Percentiles rank a stretch among this genome's conserved stretches.
These are phyloP conservation scores for Barnardius zonarius DNA, from an alignment of 2,113 vertebrate species.

Conservation along the genomic window DNA sequence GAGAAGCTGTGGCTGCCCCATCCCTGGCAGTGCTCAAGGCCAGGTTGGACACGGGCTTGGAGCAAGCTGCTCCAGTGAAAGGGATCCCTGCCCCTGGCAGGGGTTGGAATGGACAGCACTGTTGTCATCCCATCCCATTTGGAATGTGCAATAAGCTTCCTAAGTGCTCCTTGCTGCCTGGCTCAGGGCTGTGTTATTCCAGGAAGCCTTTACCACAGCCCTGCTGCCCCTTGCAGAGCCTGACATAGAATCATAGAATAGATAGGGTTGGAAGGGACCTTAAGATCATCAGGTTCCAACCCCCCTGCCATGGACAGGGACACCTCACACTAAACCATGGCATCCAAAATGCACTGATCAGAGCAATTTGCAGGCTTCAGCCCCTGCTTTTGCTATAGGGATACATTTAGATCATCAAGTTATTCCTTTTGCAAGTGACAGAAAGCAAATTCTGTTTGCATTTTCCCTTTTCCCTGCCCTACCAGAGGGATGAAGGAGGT, in stretches of 20 bases:
- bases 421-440: not conserved
- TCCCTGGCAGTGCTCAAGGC: not conserved
- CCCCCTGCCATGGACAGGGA: not conserved
- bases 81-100: not conserved
- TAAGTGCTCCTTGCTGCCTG: accelerated
- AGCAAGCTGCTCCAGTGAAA: not conserved
- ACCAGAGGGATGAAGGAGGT: not conserved
- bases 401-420: not conserved
- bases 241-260: not conserved
- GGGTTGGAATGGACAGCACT: not conserved
- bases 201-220: not conserved
- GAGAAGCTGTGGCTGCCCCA: too few relatives aligned
- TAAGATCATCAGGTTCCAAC: not conserved
- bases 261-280: not conserved
- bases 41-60: not conserved
- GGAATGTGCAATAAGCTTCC: not conserved
- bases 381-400: not conserved
- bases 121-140: not conserved
- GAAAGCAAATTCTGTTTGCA: accelerated
- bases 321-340: not conserved
- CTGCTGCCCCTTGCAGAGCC: not conserved
- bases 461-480: not conserved
- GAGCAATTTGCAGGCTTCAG: not conserved
- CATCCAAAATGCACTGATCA: not conserved
- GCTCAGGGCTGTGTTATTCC: not conserved